Percentiles rank a stretch among this genome's conserved stretches.
These are phyloP conservation scores for Schizaphis graminum DNA, from an alignment of 2,888 invertebrate genomes.

Conservation along the genomic window DNA sequence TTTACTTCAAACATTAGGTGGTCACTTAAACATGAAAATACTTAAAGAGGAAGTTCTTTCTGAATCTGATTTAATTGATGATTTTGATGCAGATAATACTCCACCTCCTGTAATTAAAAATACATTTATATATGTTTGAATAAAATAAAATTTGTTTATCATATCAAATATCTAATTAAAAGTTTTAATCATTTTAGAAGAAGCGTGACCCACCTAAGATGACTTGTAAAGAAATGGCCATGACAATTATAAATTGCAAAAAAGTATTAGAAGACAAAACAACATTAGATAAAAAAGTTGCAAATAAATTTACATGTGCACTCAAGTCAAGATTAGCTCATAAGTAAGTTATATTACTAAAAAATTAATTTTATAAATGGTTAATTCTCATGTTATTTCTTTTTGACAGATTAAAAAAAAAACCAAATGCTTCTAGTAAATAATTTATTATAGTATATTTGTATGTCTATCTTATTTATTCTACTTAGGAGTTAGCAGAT, in stretches of 20 bases:
- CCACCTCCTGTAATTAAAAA: conserved; percentile 15
- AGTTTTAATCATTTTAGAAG: conserved; percentile 21
- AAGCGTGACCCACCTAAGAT: conserved; percentile 43
- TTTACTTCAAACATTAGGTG: conserved; percentile 17
- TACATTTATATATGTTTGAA: conserved; percentile 12
- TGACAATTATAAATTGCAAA: conserved; percentile 63
- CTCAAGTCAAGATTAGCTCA: conserved; percentile 57
- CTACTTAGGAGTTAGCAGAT: not conserved
- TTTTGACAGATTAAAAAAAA: conserved; percentile 53
- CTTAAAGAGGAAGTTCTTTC: not conserved
- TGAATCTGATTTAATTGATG: conserved; percentile 14
- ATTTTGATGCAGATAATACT: conserved; percentile 31
- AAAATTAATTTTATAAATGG: not conserved
- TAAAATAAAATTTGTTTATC: not conserved
- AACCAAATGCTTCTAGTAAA: conserved; percentile 34
- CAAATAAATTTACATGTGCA: conserved; percentile 58
- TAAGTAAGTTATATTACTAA: conserved; percentile 32
- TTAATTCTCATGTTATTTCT: not conserved
- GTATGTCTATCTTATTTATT: not conserved
- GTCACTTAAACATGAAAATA: conserved; percentile 31
- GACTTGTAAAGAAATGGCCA: conserved; percentile 62
- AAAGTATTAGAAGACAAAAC: conserved; percentile 48
- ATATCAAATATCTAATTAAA: not conserved
- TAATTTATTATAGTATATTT: not conserved
- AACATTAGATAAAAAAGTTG: conserved; percentile 60